phyloP scores from a whole-genome alignment of 1,140 invertebrate species.

The Cotesia glomerata region DNA sequence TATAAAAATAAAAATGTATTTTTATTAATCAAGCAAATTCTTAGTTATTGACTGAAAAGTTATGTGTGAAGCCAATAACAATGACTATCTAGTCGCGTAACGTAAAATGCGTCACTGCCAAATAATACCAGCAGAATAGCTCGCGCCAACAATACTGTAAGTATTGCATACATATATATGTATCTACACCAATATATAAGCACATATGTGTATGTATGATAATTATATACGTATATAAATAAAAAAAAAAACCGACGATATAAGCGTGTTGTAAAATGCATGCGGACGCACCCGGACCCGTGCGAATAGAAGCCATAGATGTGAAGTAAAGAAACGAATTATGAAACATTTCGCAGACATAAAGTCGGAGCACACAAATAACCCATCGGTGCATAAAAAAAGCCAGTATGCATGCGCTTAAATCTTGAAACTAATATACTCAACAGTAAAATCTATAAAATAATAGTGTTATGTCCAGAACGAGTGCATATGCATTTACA shows the following conservation, averaged over 20 bases:
- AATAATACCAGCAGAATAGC: neutral
- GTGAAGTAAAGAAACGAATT: constrained; percentile 22
- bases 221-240: no score
- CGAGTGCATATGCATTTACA: neutral
- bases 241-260: no score
- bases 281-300: neutral
- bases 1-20: no score
- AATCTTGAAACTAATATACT: neutral
- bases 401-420: neutral
- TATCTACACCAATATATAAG: no score
- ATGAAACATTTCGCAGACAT: constrained; percentile 21
- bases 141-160: neutral
- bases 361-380: neutral
- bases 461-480: neutral
- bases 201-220: neutral
- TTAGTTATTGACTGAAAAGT: constrained; percentile 34
- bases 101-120: constrained; percentile 25
- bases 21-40: no score
- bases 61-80: constrained; percentile 33
- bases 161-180: no score
- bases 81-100: constrained; percentile 32
- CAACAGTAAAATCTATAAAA: neutral
- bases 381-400: neutral
- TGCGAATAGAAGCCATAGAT: constrained; percentile 12
- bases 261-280: neutral